Percentiles rank a stretch among this genome's conserved stretches.
Evolutionary conservation across 2,888 invertebrate genomes (phyloP).

Genomic region (Nipponacmea schrenckii): DNA sequence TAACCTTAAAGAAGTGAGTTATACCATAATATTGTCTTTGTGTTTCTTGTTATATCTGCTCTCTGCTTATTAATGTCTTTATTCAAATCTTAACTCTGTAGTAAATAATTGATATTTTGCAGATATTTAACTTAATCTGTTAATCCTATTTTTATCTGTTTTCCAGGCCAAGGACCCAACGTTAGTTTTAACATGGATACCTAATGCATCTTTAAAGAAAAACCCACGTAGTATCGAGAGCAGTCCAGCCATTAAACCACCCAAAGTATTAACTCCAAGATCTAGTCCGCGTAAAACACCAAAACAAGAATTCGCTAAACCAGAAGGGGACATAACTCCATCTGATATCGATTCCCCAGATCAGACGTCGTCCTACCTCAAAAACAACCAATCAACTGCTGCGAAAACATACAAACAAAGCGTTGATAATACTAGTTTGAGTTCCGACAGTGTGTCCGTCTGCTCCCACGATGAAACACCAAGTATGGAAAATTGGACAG

Average conservation of each 20-base stretch:
- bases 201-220: constrained; percentile 87
- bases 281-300: constrained; percentile 55
- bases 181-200: constrained; percentile 92
- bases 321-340: constrained; percentile 40
- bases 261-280: constrained; percentile 51
- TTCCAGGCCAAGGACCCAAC: constrained; percentile 73
- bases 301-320: constrained; percentile 55
- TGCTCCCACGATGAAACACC: constrained; percentile 40
- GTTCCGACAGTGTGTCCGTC: constrained; percentile 44
- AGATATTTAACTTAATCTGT: too few species aligned
- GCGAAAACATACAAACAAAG: constrained; percentile 35
- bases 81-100: too few species aligned
- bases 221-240: constrained; percentile 74
- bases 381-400: not conserved
- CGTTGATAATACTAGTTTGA: constrained; percentile 46
- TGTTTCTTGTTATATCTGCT: too few species aligned
- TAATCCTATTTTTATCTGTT: not conserved
- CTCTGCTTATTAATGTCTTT: too few species aligned
- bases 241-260: constrained; percentile 54
- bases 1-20: too few species aligned
- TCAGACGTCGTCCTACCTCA: constrained; percentile 24
- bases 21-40: too few species aligned
- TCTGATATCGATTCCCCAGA: constrained; percentile 48
- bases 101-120: too few species aligned
- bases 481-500: constrained; percentile 36